Base-by-base conservation (phyloP, 2,888 invertebrate genomes). In the Drosophila trichaetosa region DNA sequence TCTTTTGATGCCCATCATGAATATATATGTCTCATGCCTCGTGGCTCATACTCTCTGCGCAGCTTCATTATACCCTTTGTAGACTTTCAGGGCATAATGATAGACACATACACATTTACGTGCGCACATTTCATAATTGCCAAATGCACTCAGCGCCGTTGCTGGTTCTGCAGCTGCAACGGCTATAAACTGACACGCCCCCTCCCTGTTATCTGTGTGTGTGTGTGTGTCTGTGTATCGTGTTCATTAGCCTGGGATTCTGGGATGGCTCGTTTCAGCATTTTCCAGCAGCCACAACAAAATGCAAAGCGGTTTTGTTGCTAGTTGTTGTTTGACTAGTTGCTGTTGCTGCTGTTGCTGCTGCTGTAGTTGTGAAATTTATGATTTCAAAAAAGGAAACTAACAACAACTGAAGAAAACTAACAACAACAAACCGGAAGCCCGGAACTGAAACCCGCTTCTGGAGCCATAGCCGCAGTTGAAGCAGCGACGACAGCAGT, bases 221-320 rank as follows among this genome's bases (percentile, higher is more conserved):
- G 21, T 42, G 24, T 34, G 46, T 38, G 21, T 42, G 51, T 61
- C 46, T 46, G 40, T 67, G 59, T 66, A 62, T 63, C 38, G 53
- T 86, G 89, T 89, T 89, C 87, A 84, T 84, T 89, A 84, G 87
- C 87, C 72, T 48, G 69, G 69, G 53, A 69, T 72, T 68, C 72
- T 57, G 34, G 31, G 69, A 59, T 60, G 56, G 58, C 49, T 66
- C 58, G 54, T 73, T 81, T 81, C 58, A 67, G 57, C 67, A 78
- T 77, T 79, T 73, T 69, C 66, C 78, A 79, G 27, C 69, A 73
- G 79, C 72, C 80, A 57, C 70, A 71, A 62, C 80, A 66, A 75
- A 77, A 77, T 79, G 69, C 79, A 79, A 66, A 79, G 75, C 70
- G 60, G 31, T 73, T 66, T 65, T 62, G 36, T 40, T 69, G 62